Conservation (phyloP, 1,140 invertebrate genomes). For the Drosophila virilis region DNA sequence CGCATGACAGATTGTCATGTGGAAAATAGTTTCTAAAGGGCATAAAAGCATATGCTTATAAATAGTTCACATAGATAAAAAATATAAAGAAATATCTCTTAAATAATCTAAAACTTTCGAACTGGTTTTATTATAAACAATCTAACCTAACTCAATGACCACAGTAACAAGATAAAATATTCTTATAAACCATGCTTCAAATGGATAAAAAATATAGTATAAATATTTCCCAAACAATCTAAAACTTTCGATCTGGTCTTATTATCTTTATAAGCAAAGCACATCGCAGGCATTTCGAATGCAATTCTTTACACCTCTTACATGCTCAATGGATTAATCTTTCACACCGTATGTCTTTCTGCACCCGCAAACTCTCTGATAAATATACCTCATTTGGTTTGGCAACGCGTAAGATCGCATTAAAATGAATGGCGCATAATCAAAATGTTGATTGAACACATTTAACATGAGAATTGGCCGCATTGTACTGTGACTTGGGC, state of each 20-base stretch:
- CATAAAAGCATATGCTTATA: not conserved
- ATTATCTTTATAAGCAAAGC: not conserved
- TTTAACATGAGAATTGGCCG: slow-evolving; percentile 58
- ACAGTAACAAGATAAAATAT: too few species aligned
- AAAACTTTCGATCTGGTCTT: not conserved
- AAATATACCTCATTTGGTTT: slow-evolving; percentile 41
- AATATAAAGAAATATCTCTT: not conserved
- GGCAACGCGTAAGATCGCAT: slow-evolving; percentile 44
- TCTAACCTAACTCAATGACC: too few species aligned
- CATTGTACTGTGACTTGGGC: slow-evolving; percentile 1
- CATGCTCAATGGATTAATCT: slow-evolving; percentile 6
- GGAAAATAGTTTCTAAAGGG: too few species aligned
- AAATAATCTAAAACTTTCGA: not conserved
- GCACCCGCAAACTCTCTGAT: slow-evolving; percentile 16
- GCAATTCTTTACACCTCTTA: slow-evolving; percentile 6
- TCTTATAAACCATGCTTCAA: too few species aligned
- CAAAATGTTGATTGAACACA: slow-evolving; percentile 75
- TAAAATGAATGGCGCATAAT: slow-evolving; percentile 67
- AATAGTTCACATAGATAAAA: not conserved
- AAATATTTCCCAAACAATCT: not conserved
- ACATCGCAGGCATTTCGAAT: not conserved
- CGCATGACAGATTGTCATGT: too few species aligned
- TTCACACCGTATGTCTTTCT: slow-evolving; percentile 5
- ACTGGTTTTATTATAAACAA: too few species aligned
- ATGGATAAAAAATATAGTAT: too few species aligned